Conservation (phyloP, 2,797 vertebrate species). For the Denticeps clupeoides region DNA sequence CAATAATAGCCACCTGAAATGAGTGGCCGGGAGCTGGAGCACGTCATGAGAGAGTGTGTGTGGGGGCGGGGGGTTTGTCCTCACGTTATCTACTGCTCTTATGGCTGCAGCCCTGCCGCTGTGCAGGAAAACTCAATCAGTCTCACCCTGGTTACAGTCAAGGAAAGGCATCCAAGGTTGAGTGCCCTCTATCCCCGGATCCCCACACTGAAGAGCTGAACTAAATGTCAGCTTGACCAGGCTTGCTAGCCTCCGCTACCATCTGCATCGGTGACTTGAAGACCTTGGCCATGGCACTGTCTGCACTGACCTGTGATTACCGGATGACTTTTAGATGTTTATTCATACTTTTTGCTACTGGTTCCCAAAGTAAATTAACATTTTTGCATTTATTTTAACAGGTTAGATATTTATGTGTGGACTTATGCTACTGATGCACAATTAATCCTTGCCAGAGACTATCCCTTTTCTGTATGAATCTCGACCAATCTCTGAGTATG, state of each 20-base stretch:
- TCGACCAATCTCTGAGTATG: too few relatives aligned
- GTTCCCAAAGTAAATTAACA: too few relatives aligned
- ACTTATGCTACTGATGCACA: too few relatives aligned
- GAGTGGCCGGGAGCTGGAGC: too few relatives aligned
- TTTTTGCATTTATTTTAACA: too few relatives aligned
- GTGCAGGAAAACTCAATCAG: constrained; percentile 38
- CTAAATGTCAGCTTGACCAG: constrained; percentile 44
- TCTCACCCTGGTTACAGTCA: constrained; percentile 21
- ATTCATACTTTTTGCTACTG: too few relatives aligned
- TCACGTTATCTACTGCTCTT: constrained; percentile 2
- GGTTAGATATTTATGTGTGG: too few relatives aligned
- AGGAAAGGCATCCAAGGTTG: constrained; percentile 14
- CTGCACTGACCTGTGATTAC: constrained; percentile 28
- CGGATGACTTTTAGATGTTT: too few relatives aligned
- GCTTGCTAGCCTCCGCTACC: constrained; percentile 23
- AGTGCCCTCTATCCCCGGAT: background rate
- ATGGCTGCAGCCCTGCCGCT: constrained; percentile 28
- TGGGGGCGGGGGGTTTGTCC: constrained; percentile 16
- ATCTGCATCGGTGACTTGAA: constrained; percentile 33
- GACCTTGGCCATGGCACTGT: constrained; percentile 21
- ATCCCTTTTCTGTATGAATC: too few relatives aligned
- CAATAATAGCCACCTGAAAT: too few relatives aligned
- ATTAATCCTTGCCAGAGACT: too few relatives aligned
- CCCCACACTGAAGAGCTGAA: background rate
- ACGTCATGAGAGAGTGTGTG: constrained; percentile 4